Conservation (phyloP, 2,113 vertebrate species). For the cat (Felis catus) region F.catus_Fca126_mat1.0 CM031419.1:150508501-150509000, state of each 20-base stretch:
- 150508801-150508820: slow-evolving; percentile 88
- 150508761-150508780: slow-evolving; percentile 75
- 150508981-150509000: slow-evolving; percentile 44
- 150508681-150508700: slow-evolving; percentile 74
- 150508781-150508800: slow-evolving; percentile 86
- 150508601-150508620: slow-evolving; percentile 15
- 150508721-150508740: slow-evolving; percentile 79
- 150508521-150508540: background rate
- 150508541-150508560: background rate
- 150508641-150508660: slow-evolving; percentile 55
- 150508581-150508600: slow-evolving; percentile 13
- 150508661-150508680: slow-evolving; percentile 61
- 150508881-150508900: slow-evolving; percentile 54
- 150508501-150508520: slow-evolving; percentile 16
- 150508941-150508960: slow-evolving; percentile 62
- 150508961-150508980: slow-evolving; percentile 71
- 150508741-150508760: slow-evolving; percentile 75
- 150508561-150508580: slow-evolving; percentile 34
- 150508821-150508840: slow-evolving; percentile 84
- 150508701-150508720: slow-evolving; percentile 70
- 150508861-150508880: slow-evolving; percentile 62
- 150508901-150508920: slow-evolving; percentile 48
- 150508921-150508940: slow-evolving; percentile 62
- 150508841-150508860: slow-evolving; percentile 70
- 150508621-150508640: slow-evolving; percentile 38